Base-by-base conservation (phyloP, 2,113 vertebrate species). In the Etheostoma cragini region DNA sequence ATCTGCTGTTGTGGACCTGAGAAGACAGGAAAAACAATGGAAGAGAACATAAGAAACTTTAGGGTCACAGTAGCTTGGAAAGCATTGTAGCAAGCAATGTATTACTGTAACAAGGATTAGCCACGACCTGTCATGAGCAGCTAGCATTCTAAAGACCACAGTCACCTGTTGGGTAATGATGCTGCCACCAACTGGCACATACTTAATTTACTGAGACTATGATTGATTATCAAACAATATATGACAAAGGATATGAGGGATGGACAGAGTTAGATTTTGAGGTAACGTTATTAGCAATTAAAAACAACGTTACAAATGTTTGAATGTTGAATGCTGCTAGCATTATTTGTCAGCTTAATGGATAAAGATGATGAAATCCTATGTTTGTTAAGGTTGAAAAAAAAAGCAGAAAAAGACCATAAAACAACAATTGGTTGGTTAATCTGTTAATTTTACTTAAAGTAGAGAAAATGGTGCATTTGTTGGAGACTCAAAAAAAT, bases 1-100 rank as follows among this genome's bases (percentile, higher is more conserved):
- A 93, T 85, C 96, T 96, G 76, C 97, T 98, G 90, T 99, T 99
- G 87, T 98, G 97, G 87, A 99, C 94, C 98, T 99, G 87, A 68
- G 49, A 76, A 74, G 46, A 83, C 8, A 70, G 82, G 15, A 38
- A 66, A 63, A 47, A 60, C 0, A 6, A 57, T 19, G 50, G 68
- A 38, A 58, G 19, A 52, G 42, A 87, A 21, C 76, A n/a, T 78
- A 70, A 81, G n/a, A 54, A 17, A 42, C 38, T 42, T 42, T 11
- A 83, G 53, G 13, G 12, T 17, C 21, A 46, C 6, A 49, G 21
- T 42, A 10, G 10, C 38, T 11, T 42, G 2, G 10, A 42, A 42
- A 76, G 38, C 14, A 49, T 13, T 1, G n/a, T n/a, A n/a, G n/a
- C n/a, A n/a, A n/a, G 4, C 17, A 2, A 46, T 74, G 12, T 47